Conservation (phyloP, 1,140 invertebrate species). For the Formica selysi region DNA sequence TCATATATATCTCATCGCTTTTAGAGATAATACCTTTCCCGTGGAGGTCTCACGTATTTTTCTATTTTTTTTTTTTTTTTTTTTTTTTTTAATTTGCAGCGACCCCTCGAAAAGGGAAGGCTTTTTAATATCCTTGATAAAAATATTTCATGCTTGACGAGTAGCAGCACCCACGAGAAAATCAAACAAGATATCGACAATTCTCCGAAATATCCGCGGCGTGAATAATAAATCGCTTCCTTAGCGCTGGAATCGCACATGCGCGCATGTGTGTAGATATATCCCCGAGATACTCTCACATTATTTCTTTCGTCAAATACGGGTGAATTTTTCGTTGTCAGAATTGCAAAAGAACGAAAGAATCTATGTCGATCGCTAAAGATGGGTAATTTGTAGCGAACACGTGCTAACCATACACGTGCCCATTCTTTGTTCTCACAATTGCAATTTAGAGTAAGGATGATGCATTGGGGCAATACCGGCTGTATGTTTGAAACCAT, state of each 20-base stretch:
- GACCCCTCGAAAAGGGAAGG: background rate
- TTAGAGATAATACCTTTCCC: background rate
- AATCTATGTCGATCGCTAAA: background rate
- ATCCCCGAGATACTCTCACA: background rate
- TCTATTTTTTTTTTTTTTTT: background rate
- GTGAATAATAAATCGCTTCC: slow-evolving; percentile 15
- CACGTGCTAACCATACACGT: background rate
- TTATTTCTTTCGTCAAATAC: background rate
- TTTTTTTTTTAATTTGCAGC: background rate
- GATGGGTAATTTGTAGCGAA: background rate
- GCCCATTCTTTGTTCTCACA: too few species aligned
- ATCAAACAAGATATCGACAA: slow-evolving; percentile 1
- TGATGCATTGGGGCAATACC: background rate
- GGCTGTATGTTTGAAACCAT: background rate
- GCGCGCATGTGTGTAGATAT: too few species aligned
- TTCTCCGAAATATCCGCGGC: background rate
- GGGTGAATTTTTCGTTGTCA: background rate
- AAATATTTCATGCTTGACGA: background rate
- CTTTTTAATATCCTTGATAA: background rate
- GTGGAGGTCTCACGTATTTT: background rate
- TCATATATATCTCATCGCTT: background rate
- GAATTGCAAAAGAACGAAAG: too few species aligned
- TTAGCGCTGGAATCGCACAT: background rate
- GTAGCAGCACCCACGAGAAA: background rate
- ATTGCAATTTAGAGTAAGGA: background rate